phyloP scores from a whole-genome alignment of 1,140 invertebrate species.

The Bilobella aurantiaca region DNA sequence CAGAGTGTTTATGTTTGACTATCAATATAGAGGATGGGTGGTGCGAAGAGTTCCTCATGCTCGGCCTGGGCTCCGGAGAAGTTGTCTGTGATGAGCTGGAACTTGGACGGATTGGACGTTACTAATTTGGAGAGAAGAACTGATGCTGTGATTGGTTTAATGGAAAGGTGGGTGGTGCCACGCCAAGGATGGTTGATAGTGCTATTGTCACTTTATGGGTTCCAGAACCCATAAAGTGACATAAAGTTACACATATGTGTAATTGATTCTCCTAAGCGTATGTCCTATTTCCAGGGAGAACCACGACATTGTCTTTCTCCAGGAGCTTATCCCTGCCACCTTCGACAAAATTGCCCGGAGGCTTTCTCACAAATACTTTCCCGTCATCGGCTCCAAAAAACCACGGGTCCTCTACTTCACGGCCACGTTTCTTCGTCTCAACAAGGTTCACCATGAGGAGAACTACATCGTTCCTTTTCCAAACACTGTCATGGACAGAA shows the following conservation, averaged over 20 bases:
- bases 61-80: slow-evolving; percentile 38
- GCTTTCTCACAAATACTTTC: slow-evolving; percentile 40
- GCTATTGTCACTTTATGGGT: not conserved
- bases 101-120: slow-evolving; percentile 53
- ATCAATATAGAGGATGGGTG: no score
- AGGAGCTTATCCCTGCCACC: slow-evolving; percentile 49
- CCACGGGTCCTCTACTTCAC: slow-evolving; percentile 43
- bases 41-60: no score
- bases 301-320: slow-evolving; percentile 52
- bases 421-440: slow-evolving; percentile 43
- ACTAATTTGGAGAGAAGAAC: slow-evolving; percentile 46
- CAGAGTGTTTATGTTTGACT: no score
- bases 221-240: no score
- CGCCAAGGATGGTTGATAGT: not conserved
- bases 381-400: slow-evolving; percentile 37
- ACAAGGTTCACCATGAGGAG: slow-evolving; percentile 40
- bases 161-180: slow-evolving; percentile 42
- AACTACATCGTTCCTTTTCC: slow-evolving; percentile 43
- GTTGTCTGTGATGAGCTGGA: slow-evolving; percentile 48
- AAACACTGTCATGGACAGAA: slow-evolving; percentile 44
- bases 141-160: slow-evolving; percentile 44
- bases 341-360: slow-evolving; percentile 39
- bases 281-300: slow-evolving; percentile 44
- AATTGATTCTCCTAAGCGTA: no score
- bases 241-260: no score